These are phyloP conservation scores for Lathamus discolor DNA, from an alignment of 2,113 vertebrate genomes.

Conservation along the genomic window DNA sequence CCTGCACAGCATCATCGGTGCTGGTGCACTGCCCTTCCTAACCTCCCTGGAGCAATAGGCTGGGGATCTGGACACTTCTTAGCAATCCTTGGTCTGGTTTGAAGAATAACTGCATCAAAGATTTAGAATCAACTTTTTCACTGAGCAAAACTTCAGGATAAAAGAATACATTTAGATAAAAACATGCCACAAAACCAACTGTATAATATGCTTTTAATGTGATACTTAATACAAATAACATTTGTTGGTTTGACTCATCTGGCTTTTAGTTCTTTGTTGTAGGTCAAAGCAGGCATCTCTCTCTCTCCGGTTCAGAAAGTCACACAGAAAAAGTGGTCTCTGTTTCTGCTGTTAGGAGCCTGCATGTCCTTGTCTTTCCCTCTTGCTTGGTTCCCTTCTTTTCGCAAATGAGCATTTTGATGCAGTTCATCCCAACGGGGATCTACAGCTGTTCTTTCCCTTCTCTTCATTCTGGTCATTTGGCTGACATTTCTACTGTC, in stretches of 20 bases:
- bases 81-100: neutral
- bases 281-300: neutral
- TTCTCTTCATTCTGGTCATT: neutral
- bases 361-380: neutral
- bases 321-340: neutral
- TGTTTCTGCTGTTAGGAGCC: accelerated
- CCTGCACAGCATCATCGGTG: neutral
- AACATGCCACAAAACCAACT: neutral
- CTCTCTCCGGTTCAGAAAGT: neutral
- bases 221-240: neutral
- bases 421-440: neutral
- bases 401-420: constrained; percentile 13
- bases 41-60: neutral
- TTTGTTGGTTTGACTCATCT: neutral
- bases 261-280: neutral
- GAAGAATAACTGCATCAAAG: neutral
- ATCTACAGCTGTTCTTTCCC: neutral
- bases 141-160: neutral
- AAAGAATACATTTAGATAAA: neutral
- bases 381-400: neutral
- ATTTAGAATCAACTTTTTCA: neutral
- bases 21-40: neutral
- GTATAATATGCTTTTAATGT: neutral
- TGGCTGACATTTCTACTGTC: constrained; percentile 4
- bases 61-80: neutral